Evolutionary conservation across 1,140 invertebrate genomes (phyloP).

Genomic region (Grapholita molesta): DNA sequence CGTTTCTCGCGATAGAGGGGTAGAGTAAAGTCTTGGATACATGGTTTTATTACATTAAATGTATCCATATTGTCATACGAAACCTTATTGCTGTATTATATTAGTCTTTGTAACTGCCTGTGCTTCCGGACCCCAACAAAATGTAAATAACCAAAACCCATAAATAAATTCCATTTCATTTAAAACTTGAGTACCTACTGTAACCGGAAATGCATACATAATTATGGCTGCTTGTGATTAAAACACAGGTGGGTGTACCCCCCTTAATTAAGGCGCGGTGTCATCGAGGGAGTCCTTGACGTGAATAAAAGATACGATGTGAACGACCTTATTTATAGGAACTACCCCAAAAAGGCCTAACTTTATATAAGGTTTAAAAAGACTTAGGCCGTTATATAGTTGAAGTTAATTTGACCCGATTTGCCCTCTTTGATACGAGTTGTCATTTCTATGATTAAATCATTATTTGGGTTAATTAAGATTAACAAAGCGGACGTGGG

Average conservation of each 20-base stretch:
- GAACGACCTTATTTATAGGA: neutral
- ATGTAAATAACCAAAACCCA: neutral
- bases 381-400: neutral
- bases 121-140: neutral
- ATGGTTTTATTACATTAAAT: too few relatives aligned
- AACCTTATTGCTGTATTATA: too few relatives aligned
- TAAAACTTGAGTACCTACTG: neutral
- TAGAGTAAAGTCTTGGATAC: too few relatives aligned
- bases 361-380: neutral
- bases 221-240: slow-evolving; percentile 6
- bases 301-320: slow-evolving; percentile 4
- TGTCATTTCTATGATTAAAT: neutral
- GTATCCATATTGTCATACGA: too few relatives aligned
- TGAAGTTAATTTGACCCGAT: neutral
- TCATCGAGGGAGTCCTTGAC: neutral
- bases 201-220: slow-evolving; percentile 9
- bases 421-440: neutral
- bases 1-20: too few relatives aligned
- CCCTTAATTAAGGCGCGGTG: neutral
- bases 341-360: neutral
- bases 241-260: neutral
- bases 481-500: neutral
- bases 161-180: slow-evolving; percentile 16
- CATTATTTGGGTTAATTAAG: neutral
- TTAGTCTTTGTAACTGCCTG: too few relatives aligned